phyloP scores from a whole-genome alignment of 2,888 invertebrate genomes.

The Schizaphis graminum region DNA sequence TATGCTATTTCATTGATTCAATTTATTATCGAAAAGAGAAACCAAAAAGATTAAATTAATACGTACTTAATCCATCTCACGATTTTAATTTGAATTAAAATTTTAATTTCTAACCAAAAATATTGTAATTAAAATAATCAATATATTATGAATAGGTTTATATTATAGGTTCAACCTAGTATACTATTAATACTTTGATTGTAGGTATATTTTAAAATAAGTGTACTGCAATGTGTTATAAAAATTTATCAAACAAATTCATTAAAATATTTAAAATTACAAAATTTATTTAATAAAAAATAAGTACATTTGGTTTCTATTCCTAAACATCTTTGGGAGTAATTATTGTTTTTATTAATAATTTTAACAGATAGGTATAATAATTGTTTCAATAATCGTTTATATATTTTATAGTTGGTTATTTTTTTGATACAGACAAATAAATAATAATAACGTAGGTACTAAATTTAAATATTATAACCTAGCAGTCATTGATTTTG shows the following conservation, averaged over 20 bases:
- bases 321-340: neutral
- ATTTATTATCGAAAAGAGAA: neutral
- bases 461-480: neutral
- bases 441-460: too few species aligned
- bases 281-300: neutral
- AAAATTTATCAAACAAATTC: neutral
- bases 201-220: neutral
- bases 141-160: neutral
- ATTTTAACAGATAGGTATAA: neutral
- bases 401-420: neutral
- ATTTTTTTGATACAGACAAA: neutral
- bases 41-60: neutral
- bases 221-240: neutral
- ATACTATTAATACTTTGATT: neutral
- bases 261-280: neutral
- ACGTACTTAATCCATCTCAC: neutral
- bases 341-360: neutral
- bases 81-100: neutral
- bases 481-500: neutral
- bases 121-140: neutral
- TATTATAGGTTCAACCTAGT: neutral
- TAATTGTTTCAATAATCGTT: neutral
- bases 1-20: slow-evolving; percentile 10
- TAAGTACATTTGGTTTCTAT: neutral
- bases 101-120: neutral